phyloP scores from a whole-genome alignment of 2,888 invertebrate species.

The Bimastos eiseni region DNA sequence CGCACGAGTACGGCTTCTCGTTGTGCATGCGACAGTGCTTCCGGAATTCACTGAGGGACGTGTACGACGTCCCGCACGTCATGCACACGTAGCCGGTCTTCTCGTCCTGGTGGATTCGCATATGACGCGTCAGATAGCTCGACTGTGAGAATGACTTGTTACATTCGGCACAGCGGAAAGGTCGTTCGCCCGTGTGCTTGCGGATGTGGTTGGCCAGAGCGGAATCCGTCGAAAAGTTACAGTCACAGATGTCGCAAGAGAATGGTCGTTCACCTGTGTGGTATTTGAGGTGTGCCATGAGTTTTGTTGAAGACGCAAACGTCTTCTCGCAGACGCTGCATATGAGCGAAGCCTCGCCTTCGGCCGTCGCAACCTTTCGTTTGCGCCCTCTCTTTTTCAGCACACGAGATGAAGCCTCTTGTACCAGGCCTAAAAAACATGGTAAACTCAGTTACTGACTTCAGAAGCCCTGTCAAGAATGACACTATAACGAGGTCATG shows the following conservation, averaged over 20 bases:
- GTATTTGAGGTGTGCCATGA: slow-evolving; percentile 14
- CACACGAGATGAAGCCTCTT: not conserved
- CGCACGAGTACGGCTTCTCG: slow-evolving; percentile 16
- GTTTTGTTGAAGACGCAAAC: not conserved
- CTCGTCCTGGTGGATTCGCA: slow-evolving; percentile 10
- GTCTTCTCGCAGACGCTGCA: not conserved
- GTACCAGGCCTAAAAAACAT: not conserved
- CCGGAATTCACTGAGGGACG: not conserved
- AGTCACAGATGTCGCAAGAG: slow-evolving; percentile 3
- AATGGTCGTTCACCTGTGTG: not conserved
- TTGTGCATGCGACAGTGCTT: slow-evolving; percentile 16
- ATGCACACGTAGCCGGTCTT: slow-evolving; percentile 14
- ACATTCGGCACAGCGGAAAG: not conserved
- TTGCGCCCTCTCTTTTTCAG: not conserved
- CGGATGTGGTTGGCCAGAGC: slow-evolving; percentile 10
- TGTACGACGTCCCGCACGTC: not conserved
- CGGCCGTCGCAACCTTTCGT: not conserved
- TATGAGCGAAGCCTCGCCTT: not conserved
- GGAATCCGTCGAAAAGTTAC: not conserved
- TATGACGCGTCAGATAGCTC: slow-evolving; percentile 21
- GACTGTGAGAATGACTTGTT: not conserved
- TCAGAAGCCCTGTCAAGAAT: not conserved
- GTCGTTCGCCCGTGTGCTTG: slow-evolving; percentile 18
- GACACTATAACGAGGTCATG: not conserved
- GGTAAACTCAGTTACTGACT: not conserved